phyloP scores from a whole-genome alignment of 1,140 invertebrate genomes.

The Lepeophtheirus salmonis region DNA sequence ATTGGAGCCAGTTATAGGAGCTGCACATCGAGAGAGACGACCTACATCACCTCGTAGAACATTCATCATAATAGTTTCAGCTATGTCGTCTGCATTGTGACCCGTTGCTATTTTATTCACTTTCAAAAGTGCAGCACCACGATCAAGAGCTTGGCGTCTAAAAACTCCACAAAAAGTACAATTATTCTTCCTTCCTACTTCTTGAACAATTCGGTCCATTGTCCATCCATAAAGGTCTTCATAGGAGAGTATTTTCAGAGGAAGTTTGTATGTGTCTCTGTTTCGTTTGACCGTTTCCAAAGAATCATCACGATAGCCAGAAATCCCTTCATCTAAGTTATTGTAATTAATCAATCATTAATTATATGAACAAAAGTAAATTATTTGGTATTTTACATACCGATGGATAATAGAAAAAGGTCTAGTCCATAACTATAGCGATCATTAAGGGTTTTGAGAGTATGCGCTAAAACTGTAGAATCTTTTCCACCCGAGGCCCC shows the following conservation, averaged over 20 bases:
- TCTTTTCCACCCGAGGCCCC: constrained; percentile 97
- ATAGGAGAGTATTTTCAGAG: constrained; percentile 89
- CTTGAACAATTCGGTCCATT: constrained; percentile 50
- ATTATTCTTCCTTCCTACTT: constrained; percentile 92
- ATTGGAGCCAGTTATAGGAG: constrained; percentile 51
- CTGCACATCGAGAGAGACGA: constrained; percentile 69
- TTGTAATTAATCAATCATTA: neutral
- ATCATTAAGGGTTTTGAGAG: constrained; percentile 78
- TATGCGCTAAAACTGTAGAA: constrained; percentile 85
- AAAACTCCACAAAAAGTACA: constrained; percentile 98
- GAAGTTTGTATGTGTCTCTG: constrained; percentile 73
- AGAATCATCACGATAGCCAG: constrained; percentile 90
- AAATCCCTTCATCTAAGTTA: constrained; percentile 27
- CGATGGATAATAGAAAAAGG: constrained; percentile 80
- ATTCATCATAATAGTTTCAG: constrained; percentile 97
- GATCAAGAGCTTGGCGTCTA: constrained; percentile 79
- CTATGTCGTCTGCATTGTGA: constrained; percentile 98
- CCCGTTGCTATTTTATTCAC: constrained; percentile 91
- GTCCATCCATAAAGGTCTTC: constrained; percentile 98
- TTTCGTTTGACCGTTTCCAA: constrained; percentile 91
- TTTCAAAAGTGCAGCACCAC: constrained; percentile 63
- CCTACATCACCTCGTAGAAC: constrained; percentile 89
- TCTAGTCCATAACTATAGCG: constrained; percentile 77
- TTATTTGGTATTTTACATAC: too few species aligned
- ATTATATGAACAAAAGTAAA: constrained; percentile 9